Base-by-base conservation (phyloP, 2,888 invertebrate species). In the Byasa hedistus region DNA sequence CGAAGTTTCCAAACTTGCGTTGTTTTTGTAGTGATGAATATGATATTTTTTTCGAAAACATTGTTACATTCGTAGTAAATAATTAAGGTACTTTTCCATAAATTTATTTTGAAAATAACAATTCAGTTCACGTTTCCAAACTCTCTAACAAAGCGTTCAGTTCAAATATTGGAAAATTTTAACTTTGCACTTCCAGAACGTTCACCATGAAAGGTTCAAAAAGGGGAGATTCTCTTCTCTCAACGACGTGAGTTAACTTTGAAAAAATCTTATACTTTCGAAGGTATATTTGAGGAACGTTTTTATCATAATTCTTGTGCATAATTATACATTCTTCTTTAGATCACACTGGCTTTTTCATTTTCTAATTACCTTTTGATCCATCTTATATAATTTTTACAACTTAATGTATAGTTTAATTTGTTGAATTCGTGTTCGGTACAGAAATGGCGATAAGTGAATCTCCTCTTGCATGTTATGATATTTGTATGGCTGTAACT, bases 151-250 rank as follows among this genome's bases (percentile, higher is more conserved):
- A 59, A 64, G 64, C 58, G 58, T 64, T 57, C 57, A 52, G 59
- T 60, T 65, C 59, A 59, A 59, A 65, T 65, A 55, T 59, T 44
- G 59, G 59, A 55, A 65, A 65, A 59, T 55, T 65, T 55, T 27
- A 65, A 59, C 55, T 64, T 58, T 58, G 57, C 52, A 58, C 21
- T 52, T 58, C 23, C 48, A 39, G 64, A 54, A 58, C 22, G 23
- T 58, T 39, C 44, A 44, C 22, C 39, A 58, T 58, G 44, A 58
- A 58, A 58, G 44, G 44, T 44, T 39, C 23, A 22, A 58, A 58
- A 58, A 39, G 44, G 32, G 44, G 39, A 23, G 58, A 36, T 23
- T 39, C 23, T 21, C 23, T 58, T 22, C 44, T 44, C 15, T 39
- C 22, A n/a, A 21, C 21, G 52, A 52, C 52, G 52, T 52, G 52